Conservation (phyloP, 2,888 invertebrate species). For the Pantelozetes paolii region DNA sequence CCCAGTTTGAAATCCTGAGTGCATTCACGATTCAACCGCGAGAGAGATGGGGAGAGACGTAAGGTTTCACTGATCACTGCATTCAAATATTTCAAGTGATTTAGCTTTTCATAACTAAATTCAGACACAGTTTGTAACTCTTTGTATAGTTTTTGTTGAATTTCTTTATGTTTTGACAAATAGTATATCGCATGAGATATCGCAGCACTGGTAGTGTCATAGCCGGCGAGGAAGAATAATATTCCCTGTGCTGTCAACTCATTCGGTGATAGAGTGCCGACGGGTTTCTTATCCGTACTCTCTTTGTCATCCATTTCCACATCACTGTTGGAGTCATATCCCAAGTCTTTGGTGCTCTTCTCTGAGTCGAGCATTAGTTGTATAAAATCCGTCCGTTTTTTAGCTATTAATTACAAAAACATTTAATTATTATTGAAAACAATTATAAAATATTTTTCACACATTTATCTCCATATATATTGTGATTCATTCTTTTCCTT, state of each 20-base stretch:
- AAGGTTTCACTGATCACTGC: constrained; percentile 34
- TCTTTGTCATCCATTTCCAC: background rate
- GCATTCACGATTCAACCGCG: background rate
- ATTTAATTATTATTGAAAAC: too few species aligned
- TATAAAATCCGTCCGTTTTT: constrained; percentile 17
- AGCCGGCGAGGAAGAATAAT: constrained; percentile 12
- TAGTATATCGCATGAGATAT: constrained; percentile 7
- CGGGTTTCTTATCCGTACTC: background rate
- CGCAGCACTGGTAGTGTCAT: constrained; percentile 14
- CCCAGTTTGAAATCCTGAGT: too few species aligned
- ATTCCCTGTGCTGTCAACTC: constrained; percentile 23
- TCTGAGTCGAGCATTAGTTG: constrained; percentile 33
- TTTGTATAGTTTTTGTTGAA: too few species aligned
- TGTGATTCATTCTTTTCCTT: background rate
- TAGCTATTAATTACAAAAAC: background rate
- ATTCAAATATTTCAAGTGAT: constrained; percentile 30
- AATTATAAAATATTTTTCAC: background rate
- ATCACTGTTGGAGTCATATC: background rate
- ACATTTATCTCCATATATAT: background rate
- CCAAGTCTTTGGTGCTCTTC: too few species aligned
- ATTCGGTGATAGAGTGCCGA: background rate
- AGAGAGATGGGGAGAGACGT: constrained; percentile 10
- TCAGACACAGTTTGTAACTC: background rate
- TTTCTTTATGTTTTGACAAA: background rate
- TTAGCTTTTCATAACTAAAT: background rate